Evolutionary conservation across 2,888 invertebrate species (phyloP), one percentile per base, ranked within the genome.

Genomic region (Scrobipalpa atriplicella): DNA sequence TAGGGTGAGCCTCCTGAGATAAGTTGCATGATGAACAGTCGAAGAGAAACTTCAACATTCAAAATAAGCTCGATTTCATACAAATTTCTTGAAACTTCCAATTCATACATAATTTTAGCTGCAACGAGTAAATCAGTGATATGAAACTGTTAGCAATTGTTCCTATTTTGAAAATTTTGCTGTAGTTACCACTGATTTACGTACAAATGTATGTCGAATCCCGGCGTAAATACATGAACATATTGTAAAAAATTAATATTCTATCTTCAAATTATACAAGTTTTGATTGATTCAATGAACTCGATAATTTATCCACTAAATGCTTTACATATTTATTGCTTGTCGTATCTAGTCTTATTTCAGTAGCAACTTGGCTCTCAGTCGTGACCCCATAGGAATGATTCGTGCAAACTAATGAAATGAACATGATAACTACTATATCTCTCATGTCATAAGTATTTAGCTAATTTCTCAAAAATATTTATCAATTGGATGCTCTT

Each of bases 331-430:
- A 47, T 47, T 43, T 43, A 47, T 47, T 47, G 47, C 47, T 47
- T 1, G n/a, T 16, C 47, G 1, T 47, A 13, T n/a, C n/a, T n/a
- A 47, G 47, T 47, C 47, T 54, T 54, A 9, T 19, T 21, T 9
- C 21, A 21, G 21, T 38, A 58, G 58, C 58, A 58, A 58, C 38
- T 58, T 38, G 38, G 13, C 13, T 38, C n/a, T 16, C n/a, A 58
- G 62, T 43, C 62, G 62, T 77, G 79, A 79, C 84, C 88, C 86
- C 80, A 80, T 78, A 87, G 94, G 94, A 94, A 94, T 94, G 94
- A 94, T 94, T 93, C 94, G 94, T 94, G 94, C 94, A 94, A 94
- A 92, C 92, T 93, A 93, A 87, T 86, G 87, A 90, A 89, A 90
- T 91, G 91, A 84, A 74, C 29, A 29, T 29, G 29, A 29, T 29